These are phyloP conservation scores for Homarus americanus DNA, from an alignment of 1,140 invertebrate species.

Conservation along the genomic window DNA sequence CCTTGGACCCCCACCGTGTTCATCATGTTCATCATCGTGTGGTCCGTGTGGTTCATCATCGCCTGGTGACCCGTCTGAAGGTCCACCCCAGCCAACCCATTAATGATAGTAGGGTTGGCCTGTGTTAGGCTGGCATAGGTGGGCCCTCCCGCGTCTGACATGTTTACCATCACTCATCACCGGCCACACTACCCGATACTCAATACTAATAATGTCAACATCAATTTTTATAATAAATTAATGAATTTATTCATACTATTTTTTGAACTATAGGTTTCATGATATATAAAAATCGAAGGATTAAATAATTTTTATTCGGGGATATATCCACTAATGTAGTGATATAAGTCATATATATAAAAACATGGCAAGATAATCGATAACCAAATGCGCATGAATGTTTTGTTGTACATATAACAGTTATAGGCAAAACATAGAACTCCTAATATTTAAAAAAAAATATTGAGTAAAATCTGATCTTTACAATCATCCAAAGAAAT, in stretches of 20 bases:
- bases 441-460: too few relatives aligned
- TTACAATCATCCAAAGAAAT: too few relatives aligned
- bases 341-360: background rate
- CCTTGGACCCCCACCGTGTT: slow-evolving; percentile 36
- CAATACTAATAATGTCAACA: slow-evolving; percentile 13
- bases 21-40: slow-evolving; percentile 52
- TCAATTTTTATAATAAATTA: background rate
- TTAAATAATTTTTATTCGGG: background rate
- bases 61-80: slow-evolving; percentile 61
- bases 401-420: background rate
- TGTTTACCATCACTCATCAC: slow-evolving; percentile 33
- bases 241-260: background rate
- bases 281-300: background rate
- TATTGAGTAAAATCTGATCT: too few relatives aligned
- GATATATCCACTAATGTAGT: background rate
- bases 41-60: slow-evolving; percentile 50
- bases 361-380: slow-evolving; percentile 43
- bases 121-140: slow-evolving; percentile 73
- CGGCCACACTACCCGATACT: slow-evolving; percentile 13
- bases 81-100: slow-evolving; percentile 73
- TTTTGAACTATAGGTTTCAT: background rate
- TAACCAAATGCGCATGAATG: background rate
- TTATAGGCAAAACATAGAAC: too few relatives aligned
- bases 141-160: slow-evolving; percentile 63
- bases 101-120: slow-evolving; percentile 73